Percentiles rank a stretch among this genome's conserved stretches.
Conservation (phyloP, 2,888 invertebrate genomes). For the Seira musarum region DNA sequence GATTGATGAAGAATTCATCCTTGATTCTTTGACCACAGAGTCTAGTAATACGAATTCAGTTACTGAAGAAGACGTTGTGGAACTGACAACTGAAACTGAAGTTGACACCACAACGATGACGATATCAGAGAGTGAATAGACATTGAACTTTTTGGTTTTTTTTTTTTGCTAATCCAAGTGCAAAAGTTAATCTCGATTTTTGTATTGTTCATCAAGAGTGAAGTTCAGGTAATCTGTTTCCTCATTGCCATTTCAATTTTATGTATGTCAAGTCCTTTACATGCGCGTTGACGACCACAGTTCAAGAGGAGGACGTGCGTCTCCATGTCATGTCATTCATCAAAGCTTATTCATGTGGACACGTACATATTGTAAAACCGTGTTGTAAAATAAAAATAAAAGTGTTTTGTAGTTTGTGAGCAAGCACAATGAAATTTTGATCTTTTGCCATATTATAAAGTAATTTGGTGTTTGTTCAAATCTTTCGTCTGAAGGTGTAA, state of each 20-base stretch:
- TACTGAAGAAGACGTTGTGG: background rate
- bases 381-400: background rate
- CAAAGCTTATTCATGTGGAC: background rate
- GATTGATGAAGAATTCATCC: background rate
- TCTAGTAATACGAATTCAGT: background rate
- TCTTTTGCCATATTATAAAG: conserved; percentile 25
- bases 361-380: background rate
- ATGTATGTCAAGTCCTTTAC: background rate
- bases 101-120: background rate
- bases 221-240: background rate
- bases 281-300: background rate
- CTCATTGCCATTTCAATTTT: background rate
- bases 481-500: background rate
- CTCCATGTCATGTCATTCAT: background rate
- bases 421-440: conserved; percentile 17
- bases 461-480: background rate
- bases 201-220: background rate
- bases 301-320: background rate
- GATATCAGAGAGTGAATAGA: background rate
- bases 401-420: background rate
- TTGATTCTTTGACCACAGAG: background rate
- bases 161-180: too few species aligned
- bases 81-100: conserved; percentile 2
- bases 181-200: background rate
- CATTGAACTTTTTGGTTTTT: too few species aligned